These are phyloP conservation scores for Piaya cayana DNA, from an alignment of 2,113 vertebrate species.

Conservation along the genomic window DNA sequence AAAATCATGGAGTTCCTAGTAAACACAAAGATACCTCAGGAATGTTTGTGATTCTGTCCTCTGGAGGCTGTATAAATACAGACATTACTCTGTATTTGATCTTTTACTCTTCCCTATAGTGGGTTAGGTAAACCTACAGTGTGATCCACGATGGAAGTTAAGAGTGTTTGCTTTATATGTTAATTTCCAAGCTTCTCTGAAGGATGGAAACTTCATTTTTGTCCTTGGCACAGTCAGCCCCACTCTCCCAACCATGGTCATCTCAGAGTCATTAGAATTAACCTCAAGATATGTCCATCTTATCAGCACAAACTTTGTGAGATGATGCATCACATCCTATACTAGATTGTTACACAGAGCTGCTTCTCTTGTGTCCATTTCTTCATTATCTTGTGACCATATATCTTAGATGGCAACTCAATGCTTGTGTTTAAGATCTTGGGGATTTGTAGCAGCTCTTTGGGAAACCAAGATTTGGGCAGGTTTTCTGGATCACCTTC, in stretches of 20 bases:
- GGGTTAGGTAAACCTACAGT: neutral
- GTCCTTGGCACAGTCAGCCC: neutral
- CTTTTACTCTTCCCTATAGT: fast-evolving
- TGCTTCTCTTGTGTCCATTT: neutral
- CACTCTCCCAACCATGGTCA: neutral
- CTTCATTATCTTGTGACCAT: neutral
- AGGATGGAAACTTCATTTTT: neutral
- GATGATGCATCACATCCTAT: neutral
- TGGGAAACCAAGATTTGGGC: neutral
- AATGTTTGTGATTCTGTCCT: neutral
- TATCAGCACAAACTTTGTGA: neutral
- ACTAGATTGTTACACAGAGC: neutral
- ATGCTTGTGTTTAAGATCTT: neutral
- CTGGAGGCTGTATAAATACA: neutral
- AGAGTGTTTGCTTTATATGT: neutral
- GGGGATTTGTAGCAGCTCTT: neutral
- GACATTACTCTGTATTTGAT: neutral
- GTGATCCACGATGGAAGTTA: neutral
- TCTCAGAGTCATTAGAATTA: neutral
- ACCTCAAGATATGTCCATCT: neutral
- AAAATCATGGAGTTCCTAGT: neutral
- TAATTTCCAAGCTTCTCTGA: neutral
- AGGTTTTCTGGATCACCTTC: neutral
- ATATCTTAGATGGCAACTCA: neutral
- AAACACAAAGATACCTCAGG: neutral